Evolutionary conservation across 2,888 invertebrate genomes (phyloP).

Genomic region (Pristionchus japonicus): DNA sequence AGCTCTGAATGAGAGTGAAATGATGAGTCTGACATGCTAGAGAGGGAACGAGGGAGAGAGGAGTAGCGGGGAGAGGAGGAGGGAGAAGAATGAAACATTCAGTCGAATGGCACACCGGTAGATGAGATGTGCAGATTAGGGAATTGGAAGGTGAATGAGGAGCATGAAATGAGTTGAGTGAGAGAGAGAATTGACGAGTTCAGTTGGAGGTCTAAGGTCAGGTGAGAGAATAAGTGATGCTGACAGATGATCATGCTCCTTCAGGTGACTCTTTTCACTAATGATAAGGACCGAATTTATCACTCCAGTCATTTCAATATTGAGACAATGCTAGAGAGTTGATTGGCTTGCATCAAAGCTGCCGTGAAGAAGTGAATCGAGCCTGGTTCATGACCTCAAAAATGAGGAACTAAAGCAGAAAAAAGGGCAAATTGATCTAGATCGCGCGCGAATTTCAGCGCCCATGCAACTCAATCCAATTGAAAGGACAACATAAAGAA

Average conservation of each 20-base stretch:
- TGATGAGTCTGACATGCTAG: conserved; percentile 25
- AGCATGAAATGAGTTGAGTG: conserved; percentile 26
- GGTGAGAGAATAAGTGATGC: background rate
- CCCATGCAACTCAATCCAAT: background rate
- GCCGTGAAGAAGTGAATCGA: background rate
- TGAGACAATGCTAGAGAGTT: background rate
- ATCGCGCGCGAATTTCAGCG: conserved; percentile 14
- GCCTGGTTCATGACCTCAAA: background rate
- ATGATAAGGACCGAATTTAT: background rate
- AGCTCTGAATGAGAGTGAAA: conserved; percentile 7
- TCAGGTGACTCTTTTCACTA: background rate
- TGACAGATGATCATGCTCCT: background rate
- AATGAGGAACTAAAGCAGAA: background rate
- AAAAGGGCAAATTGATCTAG: background rate
- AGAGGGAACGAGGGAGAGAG: background rate
- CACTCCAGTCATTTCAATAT: too few relatives aligned
- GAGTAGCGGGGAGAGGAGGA: background rate
- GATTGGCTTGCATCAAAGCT: background rate
- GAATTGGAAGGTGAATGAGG: conserved; percentile 33
- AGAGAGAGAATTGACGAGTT: background rate
- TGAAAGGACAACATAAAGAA: conserved; percentile 22
- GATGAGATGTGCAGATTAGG: conserved; percentile 29
- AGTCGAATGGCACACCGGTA: conserved; percentile 20
- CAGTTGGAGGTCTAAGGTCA: conserved; percentile 28
- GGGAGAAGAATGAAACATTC: conserved; percentile 36